phyloP scores from a whole-genome alignment of 2,113 vertebrate genomes.

The Thomomys bottae region DNA sequence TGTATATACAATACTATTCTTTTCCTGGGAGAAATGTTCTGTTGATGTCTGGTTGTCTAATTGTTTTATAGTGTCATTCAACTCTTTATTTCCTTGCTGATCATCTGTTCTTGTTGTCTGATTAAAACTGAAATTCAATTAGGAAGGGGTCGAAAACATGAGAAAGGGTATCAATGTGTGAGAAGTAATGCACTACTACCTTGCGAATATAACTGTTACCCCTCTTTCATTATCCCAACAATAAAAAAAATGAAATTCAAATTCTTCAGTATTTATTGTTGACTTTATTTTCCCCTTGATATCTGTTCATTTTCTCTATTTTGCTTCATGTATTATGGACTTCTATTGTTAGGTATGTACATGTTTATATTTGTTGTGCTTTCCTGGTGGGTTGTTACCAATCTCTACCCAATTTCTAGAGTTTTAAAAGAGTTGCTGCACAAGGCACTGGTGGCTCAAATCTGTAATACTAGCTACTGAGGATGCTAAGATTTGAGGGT shows the following conservation, averaged over 20 bases:
- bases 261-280: background rate
- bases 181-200: too few relatives aligned
- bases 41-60: background rate
- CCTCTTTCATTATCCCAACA: too few relatives aligned
- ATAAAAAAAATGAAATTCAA: background rate
- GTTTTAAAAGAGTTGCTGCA: background rate
- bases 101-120: background rate
- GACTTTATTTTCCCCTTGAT: background rate
- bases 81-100: background rate
- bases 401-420: background rate
- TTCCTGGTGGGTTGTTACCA: background rate
- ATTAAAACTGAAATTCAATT: background rate
- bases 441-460: too few relatives aligned
- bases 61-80: background rate
- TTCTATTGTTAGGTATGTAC: background rate
- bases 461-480: too few relatives aligned
- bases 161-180: too few relatives aligned
- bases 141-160: too few relatives aligned
- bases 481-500: too few relatives aligned
- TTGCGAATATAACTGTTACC: too few relatives aligned
- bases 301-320: background rate
- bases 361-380: background rate
- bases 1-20: background rate
- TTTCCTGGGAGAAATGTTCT: background rate
- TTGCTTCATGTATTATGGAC: background rate